A percentile compares a stretch with the other conserved stretches of the same genome.
Evolutionary conservation across 2,888 invertebrate species (phyloP).

Genomic region (Ophioninae sp.): DNA sequence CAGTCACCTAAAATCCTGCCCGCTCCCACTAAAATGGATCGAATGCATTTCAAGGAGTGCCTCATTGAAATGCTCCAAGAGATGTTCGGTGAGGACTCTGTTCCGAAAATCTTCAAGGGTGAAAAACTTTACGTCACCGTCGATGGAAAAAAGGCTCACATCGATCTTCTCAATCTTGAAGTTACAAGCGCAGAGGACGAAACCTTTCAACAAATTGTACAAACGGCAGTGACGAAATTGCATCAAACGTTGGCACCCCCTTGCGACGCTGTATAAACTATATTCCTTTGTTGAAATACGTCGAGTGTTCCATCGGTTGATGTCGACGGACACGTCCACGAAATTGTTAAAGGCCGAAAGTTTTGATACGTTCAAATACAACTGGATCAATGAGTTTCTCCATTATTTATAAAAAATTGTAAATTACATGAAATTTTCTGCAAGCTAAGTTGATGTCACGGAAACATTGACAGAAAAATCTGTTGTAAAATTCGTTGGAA

Average conservation of each 20-base stretch:
- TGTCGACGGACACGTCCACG: neutral
- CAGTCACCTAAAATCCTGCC: slow-evolving; percentile 84
- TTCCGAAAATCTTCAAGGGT: slow-evolving; percentile 96
- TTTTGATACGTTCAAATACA: neutral
- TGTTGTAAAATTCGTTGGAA: neutral
- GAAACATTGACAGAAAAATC: too few species aligned
- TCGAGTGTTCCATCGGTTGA: neutral
- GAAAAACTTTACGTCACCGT: slow-evolving; percentile 93
- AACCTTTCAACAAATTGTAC: slow-evolving; percentile 90
- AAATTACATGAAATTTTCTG: too few species aligned
- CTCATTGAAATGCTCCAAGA: slow-evolving; percentile 94
- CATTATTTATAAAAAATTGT: too few species aligned
- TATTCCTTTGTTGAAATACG: neutral
- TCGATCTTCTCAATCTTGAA: slow-evolving; percentile 91
- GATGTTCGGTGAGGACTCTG: slow-evolving; percentile 97
- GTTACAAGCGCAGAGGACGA: slow-evolving; percentile 92
- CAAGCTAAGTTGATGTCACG: too few species aligned
- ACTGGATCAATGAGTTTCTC: too few species aligned
- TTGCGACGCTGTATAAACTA: slow-evolving; percentile 71
- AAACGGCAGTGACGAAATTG: slow-evolving; percentile 92
- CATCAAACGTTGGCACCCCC: slow-evolving; percentile 90
- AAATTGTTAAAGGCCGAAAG: neutral
- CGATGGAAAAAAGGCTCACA: slow-evolving; percentile 91
- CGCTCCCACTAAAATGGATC: slow-evolving; percentile 89
- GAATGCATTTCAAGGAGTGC: slow-evolving; percentile 96